phyloP scores from a whole-genome alignment of 1,140 invertebrate species.

The Eubasilissa regina region DNA sequence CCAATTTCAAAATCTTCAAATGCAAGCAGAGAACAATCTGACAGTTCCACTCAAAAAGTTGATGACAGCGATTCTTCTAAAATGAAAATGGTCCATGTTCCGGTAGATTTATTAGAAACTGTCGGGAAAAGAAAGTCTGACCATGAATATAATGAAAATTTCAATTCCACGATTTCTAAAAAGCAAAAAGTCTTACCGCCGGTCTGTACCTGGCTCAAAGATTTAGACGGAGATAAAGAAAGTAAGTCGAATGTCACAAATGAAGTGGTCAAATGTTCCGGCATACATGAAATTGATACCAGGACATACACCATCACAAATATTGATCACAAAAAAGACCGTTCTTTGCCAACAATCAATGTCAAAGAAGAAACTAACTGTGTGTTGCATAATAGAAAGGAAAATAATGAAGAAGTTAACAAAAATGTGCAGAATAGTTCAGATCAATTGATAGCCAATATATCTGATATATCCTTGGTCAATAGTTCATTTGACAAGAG shows the following conservation, averaged over 20 bases:
- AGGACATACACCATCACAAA: constrained; percentile 31
- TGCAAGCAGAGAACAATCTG: constrained; percentile 2
- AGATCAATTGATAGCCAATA: constrained; percentile 38
- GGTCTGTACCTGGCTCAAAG: constrained; percentile 42
- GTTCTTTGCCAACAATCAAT: not conserved
- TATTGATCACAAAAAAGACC: not conserved
- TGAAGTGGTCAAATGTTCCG: not conserved
- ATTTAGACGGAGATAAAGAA: not conserved
- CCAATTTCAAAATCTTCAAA: constrained; percentile 28
- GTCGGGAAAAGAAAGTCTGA: constrained; percentile 41
- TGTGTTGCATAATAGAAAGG: not conserved
- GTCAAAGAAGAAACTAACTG: constrained; percentile 2
- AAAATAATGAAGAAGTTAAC: not conserved
- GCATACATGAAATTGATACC: not conserved
- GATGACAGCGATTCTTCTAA: not conserved
- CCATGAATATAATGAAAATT: constrained; percentile 7
- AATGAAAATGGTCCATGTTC: not conserved
- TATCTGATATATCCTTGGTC: constrained; percentile 39
- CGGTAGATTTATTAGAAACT: not conserved
- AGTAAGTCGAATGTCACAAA: not conserved
- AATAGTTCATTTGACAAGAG: constrained; percentile 42
- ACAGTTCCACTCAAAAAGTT: constrained; percentile 19
- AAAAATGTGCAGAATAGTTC: constrained; percentile 11
- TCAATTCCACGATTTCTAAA: constrained; percentile 26
- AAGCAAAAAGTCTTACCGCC: constrained; percentile 34